Conservation (phyloP, 2,888 invertebrate genomes). For the Morpho deidamia region DNA sequence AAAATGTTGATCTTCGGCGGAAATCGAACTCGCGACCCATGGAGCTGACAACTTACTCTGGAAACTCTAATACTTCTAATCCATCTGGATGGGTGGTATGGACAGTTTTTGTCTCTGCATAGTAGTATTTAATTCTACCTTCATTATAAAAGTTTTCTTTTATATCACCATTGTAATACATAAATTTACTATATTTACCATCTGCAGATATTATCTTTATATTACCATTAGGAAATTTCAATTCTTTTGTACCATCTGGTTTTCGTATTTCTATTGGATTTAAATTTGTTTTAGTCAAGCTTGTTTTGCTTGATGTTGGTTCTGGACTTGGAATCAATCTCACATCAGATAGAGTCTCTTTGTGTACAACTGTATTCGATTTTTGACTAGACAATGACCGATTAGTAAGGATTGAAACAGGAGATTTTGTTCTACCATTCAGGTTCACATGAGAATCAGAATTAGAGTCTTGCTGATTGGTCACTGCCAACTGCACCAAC, state of each 20-base stretch:
- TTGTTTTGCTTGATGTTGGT: conserved; percentile 48
- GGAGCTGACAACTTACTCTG: conserved; percentile 86
- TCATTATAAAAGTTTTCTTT: conserved; percentile 88
- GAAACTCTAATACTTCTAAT: conserved; percentile 90
- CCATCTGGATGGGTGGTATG: conserved; percentile 93
- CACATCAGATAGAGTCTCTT: conserved; percentile 42
- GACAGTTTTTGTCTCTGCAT: conserved; percentile 88
- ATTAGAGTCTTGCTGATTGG: neutral
- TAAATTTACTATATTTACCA: conserved; percentile 81
- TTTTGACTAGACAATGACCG: conserved; percentile 40
- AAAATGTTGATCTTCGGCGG: no score
- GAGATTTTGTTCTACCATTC: conserved; percentile 41
- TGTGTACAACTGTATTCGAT: conserved; percentile 44
- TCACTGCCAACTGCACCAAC: no score
- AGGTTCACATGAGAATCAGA: conserved; percentile 17
- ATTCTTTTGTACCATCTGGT: conserved; percentile 88
- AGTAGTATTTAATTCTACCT: conserved; percentile 90
- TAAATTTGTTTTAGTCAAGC: conserved; percentile 50
- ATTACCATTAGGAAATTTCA: conserved; percentile 91
- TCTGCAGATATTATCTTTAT: conserved; percentile 83
- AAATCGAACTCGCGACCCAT: no score
- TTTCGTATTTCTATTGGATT: conserved; percentile 80
- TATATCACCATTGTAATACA: conserved; percentile 92
- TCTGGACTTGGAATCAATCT: conserved; percentile 50
- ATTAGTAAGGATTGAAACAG: conserved; percentile 43